Evolutionary conservation across 2,113 vertebrate genomes (phyloP).

Genomic region (Brachyistius frenatus): DNA sequence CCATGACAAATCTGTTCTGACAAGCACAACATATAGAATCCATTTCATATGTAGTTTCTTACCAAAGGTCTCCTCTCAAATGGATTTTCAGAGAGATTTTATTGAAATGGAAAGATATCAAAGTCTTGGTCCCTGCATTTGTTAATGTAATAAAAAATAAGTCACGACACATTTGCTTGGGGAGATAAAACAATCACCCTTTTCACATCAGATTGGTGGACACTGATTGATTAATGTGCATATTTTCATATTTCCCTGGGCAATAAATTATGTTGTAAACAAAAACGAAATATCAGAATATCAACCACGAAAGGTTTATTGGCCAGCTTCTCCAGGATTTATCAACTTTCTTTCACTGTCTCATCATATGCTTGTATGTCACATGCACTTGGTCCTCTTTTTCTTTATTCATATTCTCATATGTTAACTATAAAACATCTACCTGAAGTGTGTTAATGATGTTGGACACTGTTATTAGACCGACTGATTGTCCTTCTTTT

Average conservation of each 20-base stretch:
- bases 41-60: background rate
- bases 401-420: constrained; percentile 38
- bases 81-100: background rate
- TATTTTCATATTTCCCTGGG: background rate
- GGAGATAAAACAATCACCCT: background rate
- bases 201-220: background rate
- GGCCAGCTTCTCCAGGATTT: background rate
- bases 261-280: too few relatives aligned
- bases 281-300: too few relatives aligned
- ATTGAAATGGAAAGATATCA: background rate
- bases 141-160: background rate
- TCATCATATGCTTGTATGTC: background rate
- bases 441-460: constrained; percentile 54
- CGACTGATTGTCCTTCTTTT: constrained; percentile 15
- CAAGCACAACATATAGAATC: background rate
- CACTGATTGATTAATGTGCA: background rate
- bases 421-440: constrained; percentile 42
- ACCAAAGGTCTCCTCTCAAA: background rate
- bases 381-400: background rate
- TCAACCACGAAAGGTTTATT: too few relatives aligned
- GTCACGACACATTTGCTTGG: background rate
- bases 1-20: background rate
- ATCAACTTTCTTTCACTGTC: background rate
- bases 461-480: constrained; percentile 60
- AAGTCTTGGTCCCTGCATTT: background rate